These are phyloP conservation scores for Halcyon chelicuti DNA, from an alignment of 2,797 vertebrate species.

Conservation along the genomic window DNA sequence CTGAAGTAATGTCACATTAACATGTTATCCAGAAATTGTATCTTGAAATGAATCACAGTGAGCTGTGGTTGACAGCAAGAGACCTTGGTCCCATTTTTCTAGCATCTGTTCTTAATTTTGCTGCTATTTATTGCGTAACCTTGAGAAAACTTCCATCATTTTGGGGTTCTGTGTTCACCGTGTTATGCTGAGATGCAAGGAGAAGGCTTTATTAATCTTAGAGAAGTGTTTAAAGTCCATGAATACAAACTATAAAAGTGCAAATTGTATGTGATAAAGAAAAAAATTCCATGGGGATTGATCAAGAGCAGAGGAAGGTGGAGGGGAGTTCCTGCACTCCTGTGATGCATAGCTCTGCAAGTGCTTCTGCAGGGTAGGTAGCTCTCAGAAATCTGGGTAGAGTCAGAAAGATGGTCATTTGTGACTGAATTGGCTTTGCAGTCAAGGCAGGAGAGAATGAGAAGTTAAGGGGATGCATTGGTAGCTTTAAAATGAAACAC, in stretches of 20 bases:
- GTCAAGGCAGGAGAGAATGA: background rate
- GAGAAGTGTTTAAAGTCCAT: background rate
- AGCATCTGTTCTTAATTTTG: background rate
- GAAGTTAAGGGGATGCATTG: background rate
- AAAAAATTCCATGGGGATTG: background rate
- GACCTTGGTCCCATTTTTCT: background rate
- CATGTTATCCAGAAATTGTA: background rate
- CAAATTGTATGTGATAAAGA: background rate
- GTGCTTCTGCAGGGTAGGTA: background rate
- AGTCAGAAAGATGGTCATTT: background rate
- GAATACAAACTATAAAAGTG: background rate
- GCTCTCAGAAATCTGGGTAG: background rate
- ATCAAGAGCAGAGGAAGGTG: background rate
- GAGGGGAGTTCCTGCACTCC: background rate
- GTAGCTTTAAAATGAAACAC: background rate
- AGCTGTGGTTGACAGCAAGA: background rate
- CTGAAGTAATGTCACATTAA: background rate
- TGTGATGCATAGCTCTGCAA: background rate
- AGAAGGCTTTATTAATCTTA: background rate
- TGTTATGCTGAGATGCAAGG: background rate
- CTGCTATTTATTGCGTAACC: background rate
- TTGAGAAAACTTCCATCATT: background rate
- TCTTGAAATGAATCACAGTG: background rate
- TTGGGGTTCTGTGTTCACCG: background rate
- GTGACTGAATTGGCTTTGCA: background rate